Conservation (phyloP, 2,888 invertebrate species). For the Phymatocera aterrima region DNA sequence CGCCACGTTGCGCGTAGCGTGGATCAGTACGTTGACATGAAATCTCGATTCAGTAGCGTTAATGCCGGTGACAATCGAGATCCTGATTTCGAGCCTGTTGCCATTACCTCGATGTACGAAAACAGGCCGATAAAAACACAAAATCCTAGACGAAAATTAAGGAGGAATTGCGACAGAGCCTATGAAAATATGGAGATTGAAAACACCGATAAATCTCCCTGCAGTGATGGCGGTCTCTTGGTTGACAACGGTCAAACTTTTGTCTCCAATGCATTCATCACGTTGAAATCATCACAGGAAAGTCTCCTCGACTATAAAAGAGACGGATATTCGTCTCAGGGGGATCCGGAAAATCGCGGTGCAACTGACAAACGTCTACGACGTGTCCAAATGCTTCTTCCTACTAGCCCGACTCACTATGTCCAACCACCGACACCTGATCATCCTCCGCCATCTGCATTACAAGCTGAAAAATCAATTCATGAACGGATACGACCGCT, state of each 20-base stretch:
- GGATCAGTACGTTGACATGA: conserved; percentile 88
- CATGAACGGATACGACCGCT: conserved; percentile 92
- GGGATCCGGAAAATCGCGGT: conserved; percentile 57
- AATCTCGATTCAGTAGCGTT: conserved; percentile 77
- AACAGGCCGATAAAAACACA: conserved; percentile 84
- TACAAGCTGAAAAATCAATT: conserved; percentile 92
- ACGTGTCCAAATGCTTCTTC: conserved; percentile 76
- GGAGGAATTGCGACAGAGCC: conserved; percentile 78
- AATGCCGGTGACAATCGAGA: conserved; percentile 69
- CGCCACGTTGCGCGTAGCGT: conserved; percentile 83
- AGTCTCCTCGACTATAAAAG: conserved; percentile 79
- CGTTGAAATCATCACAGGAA: conserved; percentile 79
- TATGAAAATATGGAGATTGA: conserved; percentile 81
- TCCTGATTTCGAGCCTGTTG: conserved; percentile 80
- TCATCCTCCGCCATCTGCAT: conserved; percentile 94
- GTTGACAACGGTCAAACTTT: conserved; percentile 72
- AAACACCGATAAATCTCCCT: conserved; percentile 75
- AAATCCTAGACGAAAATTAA: conserved; percentile 83
- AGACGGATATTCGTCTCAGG: conserved; percentile 74
- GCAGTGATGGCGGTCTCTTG: conserved; percentile 65
- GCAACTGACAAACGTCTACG: conserved; percentile 70
- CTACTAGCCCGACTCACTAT: conserved; percentile 92
- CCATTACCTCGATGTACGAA: conserved; percentile 85
- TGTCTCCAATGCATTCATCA: conserved; percentile 78
- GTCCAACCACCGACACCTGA: conserved; percentile 95